Conservation (phyloP, 2,797 vertebrate genomes). For the Characodon lateralis region DNA sequence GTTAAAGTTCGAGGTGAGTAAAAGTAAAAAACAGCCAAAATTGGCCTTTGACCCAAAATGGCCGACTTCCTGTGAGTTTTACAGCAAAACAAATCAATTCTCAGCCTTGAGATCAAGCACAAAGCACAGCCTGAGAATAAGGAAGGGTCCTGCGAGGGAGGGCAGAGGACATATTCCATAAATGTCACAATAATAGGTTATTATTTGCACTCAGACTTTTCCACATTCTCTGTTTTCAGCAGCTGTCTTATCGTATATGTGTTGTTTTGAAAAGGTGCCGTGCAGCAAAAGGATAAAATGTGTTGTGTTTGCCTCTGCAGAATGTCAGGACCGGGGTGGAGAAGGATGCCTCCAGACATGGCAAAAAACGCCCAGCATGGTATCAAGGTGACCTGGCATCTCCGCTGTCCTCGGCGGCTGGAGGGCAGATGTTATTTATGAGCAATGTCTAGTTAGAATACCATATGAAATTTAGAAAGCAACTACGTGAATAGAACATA, state of each 20-base stretch:
- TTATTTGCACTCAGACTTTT: constrained; percentile 44
- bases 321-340: constrained; percentile 55
- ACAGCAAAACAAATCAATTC: constrained; percentile 27
- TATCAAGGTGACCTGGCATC: constrained; percentile 67
- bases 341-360: constrained; percentile 61
- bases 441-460: constrained; percentile 29
- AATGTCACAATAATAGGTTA: constrained; percentile 61
- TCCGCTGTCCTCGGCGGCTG: constrained; percentile 26
- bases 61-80: too few species aligned
- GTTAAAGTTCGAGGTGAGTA: too few species aligned
- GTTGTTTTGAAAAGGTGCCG: constrained; percentile 38
- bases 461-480: constrained; percentile 15
- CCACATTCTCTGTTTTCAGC: constrained; percentile 35
- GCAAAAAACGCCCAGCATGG: constrained; percentile 55
- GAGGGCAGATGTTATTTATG: constrained; percentile 32
- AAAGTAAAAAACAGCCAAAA: too few species aligned
- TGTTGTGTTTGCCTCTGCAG: constrained; percentile 39
- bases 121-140: constrained; percentile 1
- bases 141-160: constrained; percentile 15
- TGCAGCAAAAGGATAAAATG: constrained; percentile 39
- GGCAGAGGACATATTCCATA: constrained; percentile 30
- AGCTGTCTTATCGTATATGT: constrained; percentile 31
- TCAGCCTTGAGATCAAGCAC: constrained; percentile 20
- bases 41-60: too few species aligned
- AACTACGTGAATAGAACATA: constrained; percentile 27